Percentiles rank a stretch among this genome's conserved stretches.
phyloP scores from a whole-genome alignment of 53 echinoderm and acorn worm species.

The Echinometra lucunter region DNA sequence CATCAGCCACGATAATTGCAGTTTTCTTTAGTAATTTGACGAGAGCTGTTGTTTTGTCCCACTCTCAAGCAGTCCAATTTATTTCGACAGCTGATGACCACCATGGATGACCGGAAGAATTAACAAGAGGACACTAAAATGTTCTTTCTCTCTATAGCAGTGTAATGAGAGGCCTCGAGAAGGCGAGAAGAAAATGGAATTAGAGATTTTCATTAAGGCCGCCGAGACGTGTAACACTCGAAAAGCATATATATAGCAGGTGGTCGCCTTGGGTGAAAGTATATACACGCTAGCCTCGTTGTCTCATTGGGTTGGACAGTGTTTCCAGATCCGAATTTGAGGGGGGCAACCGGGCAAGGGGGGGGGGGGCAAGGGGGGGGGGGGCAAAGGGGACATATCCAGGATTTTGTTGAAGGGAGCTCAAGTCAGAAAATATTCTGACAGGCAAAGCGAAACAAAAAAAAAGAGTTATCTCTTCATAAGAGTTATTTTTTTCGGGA shows the following conservation, averaged over 20 bases:
- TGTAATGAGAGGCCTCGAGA: not conserved
- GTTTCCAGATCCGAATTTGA: not conserved
- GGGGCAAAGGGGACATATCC: too few species aligned
- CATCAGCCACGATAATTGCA: too few species aligned
- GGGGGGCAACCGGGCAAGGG: too few species aligned
- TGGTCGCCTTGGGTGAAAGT: not conserved
- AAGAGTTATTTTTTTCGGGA: too few species aligned
- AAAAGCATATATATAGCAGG: not conserved
- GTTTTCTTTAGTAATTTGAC: too few species aligned
- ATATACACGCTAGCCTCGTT: not conserved
- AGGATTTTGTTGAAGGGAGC: too few species aligned
- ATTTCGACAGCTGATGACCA: not conserved
- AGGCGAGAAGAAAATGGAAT: constrained; percentile 4
- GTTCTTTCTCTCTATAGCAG: not conserved
- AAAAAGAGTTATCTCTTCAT: too few species aligned
- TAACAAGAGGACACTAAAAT: not conserved
- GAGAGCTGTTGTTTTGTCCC: not conserved
- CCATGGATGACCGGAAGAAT: not conserved
- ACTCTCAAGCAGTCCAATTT: not conserved
- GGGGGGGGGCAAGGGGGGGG: too few species aligned
- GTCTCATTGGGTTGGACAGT: not conserved
- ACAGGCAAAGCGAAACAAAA: too few species aligned
- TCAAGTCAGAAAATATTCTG: too few species aligned
- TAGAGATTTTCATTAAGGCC: not conserved
- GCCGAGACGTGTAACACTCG: not conserved